Evolutionary conservation across 2,797 vertebrate species (phyloP).

Genomic region (Heterohyrax brucei): DNA sequence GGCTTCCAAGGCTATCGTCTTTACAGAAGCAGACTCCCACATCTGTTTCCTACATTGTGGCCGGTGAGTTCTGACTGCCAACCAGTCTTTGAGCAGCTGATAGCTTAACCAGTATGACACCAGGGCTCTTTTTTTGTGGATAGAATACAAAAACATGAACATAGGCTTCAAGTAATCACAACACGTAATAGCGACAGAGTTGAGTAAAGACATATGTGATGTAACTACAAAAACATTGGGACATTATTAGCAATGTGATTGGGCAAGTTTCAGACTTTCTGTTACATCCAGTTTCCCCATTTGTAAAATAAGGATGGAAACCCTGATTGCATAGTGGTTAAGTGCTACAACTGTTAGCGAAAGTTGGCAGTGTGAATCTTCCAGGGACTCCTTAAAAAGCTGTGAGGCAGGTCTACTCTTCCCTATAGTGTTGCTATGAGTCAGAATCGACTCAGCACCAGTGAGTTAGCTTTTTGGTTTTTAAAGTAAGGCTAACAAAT

Average conservation of each 20-base stretch:
- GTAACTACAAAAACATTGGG: background rate
- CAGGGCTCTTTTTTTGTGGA: background rate
- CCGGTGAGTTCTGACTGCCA: too few relatives aligned
- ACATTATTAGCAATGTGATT: constrained; percentile 39
- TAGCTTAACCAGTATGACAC: too few relatives aligned
- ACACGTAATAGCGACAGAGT: background rate
- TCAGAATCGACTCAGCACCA: too few relatives aligned
- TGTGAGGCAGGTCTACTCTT: too few relatives aligned
- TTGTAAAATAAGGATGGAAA: background rate
- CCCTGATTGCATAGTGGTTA: too few relatives aligned
- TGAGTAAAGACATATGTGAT: background rate
- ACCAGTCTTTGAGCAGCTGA: too few relatives aligned
- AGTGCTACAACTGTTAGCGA: too few relatives aligned
- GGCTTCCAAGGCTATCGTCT: background rate
- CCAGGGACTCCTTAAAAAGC: too few relatives aligned
- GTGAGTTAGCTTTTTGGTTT: too few relatives aligned
- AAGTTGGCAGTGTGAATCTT: too few relatives aligned
- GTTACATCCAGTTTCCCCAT: background rate
- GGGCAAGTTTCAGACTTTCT: background rate
- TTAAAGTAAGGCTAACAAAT: too few relatives aligned
- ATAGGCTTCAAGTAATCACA: background rate
- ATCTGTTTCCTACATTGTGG: background rate
- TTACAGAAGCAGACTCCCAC: background rate
- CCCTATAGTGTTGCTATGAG: too few relatives aligned
- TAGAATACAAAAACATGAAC: background rate